Percentiles rank a stretch among this genome's conserved stretches.
Conservation (phyloP, 2,113 vertebrate genomes). For the Globicephala melas region DNA sequence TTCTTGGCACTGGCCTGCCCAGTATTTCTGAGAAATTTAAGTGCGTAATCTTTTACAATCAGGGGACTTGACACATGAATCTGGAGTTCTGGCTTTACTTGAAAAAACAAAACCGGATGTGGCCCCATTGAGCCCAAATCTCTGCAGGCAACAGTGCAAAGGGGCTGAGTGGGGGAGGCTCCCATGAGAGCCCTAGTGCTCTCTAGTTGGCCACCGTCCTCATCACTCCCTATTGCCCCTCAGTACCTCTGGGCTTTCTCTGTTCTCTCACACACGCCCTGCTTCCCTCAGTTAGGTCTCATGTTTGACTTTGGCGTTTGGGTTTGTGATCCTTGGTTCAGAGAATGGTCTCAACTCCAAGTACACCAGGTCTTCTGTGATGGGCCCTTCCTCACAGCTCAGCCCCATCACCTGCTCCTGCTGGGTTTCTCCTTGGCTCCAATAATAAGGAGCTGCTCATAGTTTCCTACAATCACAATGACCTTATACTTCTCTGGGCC, state of each 20-base stretch:
- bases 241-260: not conserved
- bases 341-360: not conserved
- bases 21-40: not conserved
- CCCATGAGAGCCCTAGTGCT: not conserved
- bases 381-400: not conserved
- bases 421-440: not conserved
- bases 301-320: not conserved
- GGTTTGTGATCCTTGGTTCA: not conserved
- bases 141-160: not conserved
- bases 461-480: not conserved
- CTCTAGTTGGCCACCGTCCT: rapidly evolving
- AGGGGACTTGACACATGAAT: not conserved
- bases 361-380: not conserved
- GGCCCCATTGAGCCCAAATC: not conserved
- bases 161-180: not conserved
- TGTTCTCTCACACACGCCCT: not conserved
- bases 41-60: not conserved
- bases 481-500: rapidly evolving
- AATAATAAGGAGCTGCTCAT: rapidly evolving
- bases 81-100: conserved; percentile 7
- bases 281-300: not conserved
- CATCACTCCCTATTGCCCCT: not conserved
- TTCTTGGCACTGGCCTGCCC: not conserved
- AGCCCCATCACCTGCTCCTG: not conserved
- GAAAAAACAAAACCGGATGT: not conserved